Percentiles rank a stretch among this genome's conserved stretches.
These are phyloP conservation scores for Plebejus anna DNA, from an alignment of 2,888 invertebrate genomes.

Conservation along the genomic window DNA sequence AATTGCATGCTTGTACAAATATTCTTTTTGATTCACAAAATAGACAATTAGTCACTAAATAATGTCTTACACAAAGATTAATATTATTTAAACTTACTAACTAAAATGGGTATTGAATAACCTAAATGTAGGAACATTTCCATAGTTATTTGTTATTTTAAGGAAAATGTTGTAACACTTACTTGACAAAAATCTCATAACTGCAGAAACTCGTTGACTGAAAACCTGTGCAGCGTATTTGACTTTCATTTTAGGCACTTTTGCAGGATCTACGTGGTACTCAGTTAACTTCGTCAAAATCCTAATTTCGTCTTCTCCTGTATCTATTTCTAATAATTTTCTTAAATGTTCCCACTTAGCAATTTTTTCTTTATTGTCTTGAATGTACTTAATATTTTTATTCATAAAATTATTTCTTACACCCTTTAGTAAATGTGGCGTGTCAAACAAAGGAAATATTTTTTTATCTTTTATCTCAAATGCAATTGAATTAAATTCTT, in stretches of 20 bases:
- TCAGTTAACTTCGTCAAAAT: background rate
- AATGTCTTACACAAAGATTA: too few relatives aligned
- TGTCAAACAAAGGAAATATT: constrained; percentile 30
- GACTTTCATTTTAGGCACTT: background rate
- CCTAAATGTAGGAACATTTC: too few relatives aligned
- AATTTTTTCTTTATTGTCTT: background rate
- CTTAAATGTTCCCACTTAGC: background rate
- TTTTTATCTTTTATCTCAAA: background rate
- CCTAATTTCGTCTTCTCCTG: background rate
- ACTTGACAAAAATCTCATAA: too few relatives aligned
- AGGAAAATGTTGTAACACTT: too few relatives aligned
- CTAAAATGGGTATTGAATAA: too few relatives aligned
- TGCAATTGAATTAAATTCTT: constrained; percentile 16
- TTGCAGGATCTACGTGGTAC: background rate
- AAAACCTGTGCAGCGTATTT: background rate
- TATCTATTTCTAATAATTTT: background rate
- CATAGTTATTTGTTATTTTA: too few relatives aligned
- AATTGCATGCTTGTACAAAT: too few relatives aligned
- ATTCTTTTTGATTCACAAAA: too few relatives aligned
- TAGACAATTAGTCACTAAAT: too few relatives aligned
- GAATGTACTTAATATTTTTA: constrained; percentile 23
- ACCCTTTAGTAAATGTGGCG: constrained; percentile 31
- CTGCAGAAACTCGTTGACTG: background rate
- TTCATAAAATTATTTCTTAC: constrained; percentile 29
- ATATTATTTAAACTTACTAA: too few relatives aligned